phyloP scores from a whole-genome alignment of 2,113 vertebrate species.

The Butorides virescens region DNA sequence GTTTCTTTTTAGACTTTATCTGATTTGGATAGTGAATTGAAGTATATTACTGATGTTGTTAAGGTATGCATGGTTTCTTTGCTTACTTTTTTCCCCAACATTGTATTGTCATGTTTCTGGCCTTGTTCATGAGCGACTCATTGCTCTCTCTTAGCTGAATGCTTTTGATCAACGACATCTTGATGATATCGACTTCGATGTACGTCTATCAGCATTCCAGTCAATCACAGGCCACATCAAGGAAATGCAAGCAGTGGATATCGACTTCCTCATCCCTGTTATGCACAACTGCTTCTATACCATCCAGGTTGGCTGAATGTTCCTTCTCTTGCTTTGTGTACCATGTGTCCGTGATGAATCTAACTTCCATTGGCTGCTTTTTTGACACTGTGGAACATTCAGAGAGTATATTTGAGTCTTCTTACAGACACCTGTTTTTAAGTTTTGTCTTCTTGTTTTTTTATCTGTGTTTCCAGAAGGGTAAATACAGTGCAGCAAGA shows the following conservation, averaged over 20 bases:
- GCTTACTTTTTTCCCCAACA: background rate
- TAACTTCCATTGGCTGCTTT: background rate
- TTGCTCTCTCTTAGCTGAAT: constrained; percentile 80
- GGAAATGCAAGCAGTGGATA: constrained; percentile 85
- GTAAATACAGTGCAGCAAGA: background rate
- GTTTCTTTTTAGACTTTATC: constrained; percentile 82
- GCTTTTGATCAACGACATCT: constrained; percentile 91
- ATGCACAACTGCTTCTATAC: constrained; percentile 96
- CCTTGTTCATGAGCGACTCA: background rate
- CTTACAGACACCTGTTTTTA: background rate
- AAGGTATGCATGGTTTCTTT: constrained; percentile 77
- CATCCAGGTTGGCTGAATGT: constrained; percentile 80
- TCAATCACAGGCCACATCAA: constrained; percentile 75
- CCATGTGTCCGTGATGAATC: background rate
- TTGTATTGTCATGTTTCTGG: background rate
- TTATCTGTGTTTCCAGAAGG: background rate
- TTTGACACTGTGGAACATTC: background rate
- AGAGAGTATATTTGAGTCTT: background rate
- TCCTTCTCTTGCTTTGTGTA: background rate
- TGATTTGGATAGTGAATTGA: constrained; percentile 81
- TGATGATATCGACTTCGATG: constrained; percentile 92
- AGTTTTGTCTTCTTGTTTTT: background rate
- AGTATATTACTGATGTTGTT: constrained; percentile 86
- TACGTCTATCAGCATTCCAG: constrained; percentile 89
- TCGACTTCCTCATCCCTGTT: constrained; percentile 81